Percentiles rank a stretch among this genome's conserved stretches.
phyloP scores from a whole-genome alignment of 2,797 vertebrate species.

The Luscinia luscinia region DNA sequence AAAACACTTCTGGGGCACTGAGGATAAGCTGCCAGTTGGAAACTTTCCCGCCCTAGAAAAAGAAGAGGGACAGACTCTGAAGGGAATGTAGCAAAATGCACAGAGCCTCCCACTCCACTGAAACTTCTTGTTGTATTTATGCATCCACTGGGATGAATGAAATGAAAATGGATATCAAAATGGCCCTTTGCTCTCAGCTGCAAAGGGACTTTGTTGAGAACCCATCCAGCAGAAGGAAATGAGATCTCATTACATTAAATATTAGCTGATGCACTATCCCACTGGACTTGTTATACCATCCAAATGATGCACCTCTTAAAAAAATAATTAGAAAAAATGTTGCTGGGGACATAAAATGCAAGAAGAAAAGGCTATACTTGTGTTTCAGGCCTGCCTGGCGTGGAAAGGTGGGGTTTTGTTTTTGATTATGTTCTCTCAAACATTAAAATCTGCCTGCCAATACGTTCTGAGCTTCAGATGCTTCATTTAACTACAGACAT shows the following conservation, averaged over 20 bases:
- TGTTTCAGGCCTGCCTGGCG: background rate
- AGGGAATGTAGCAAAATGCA: background rate
- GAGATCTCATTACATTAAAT: conserved; percentile 38
- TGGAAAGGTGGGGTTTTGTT: conserved; percentile 17
- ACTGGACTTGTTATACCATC: background rate
- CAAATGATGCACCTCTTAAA: conserved; percentile 18
- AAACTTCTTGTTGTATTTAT: conserved; percentile 8
- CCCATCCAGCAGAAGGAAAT: conserved; percentile 28
- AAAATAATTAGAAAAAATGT: background rate
- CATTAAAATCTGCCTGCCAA: conserved; percentile 45
- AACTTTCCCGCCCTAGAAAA: background rate
- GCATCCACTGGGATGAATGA: background rate
- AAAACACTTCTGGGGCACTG: background rate
- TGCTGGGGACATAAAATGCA: background rate
- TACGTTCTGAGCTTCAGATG: conserved; percentile 21
- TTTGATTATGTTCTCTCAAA: conserved; percentile 34
- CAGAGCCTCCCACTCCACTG: background rate
- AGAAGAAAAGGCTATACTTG: background rate
- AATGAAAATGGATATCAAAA: conserved; percentile 25
- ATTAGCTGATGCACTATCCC: conserved; percentile 11
- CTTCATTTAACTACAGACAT: conserved; percentile 53
- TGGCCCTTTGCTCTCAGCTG: conserved; percentile 27
- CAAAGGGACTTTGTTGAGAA: conserved; percentile 1
- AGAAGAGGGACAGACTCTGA: background rate
- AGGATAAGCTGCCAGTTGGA: background rate